Percentiles rank a stretch among this genome's conserved stretches.
phyloP scores from a whole-genome alignment of 2,797 vertebrate genomes.

The Intellagama lesueurii region DNA sequence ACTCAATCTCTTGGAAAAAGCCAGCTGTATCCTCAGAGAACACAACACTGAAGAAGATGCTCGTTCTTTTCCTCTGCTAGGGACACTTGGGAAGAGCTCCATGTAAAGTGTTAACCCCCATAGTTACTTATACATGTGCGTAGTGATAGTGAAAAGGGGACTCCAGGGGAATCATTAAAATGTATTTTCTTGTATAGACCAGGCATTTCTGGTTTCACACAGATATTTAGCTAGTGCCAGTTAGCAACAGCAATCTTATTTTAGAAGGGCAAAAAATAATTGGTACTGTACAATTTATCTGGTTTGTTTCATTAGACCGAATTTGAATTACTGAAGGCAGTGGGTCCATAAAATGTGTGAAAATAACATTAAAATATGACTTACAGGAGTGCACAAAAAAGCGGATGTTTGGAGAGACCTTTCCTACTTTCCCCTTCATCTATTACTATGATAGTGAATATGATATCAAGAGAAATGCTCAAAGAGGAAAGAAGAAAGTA shows the following conservation, averaged over 20 bases:
- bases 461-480: conserved; percentile 77
- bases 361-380: conserved; percentile 64
- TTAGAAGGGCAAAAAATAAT: not conserved
- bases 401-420: conserved; percentile 86
- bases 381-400: conserved; percentile 84
- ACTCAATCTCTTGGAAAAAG: not conserved
- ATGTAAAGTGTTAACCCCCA: not conserved
- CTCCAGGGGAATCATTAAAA: not conserved
- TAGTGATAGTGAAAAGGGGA: not conserved
- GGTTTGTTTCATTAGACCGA: not conserved
- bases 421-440: conserved; percentile 83
- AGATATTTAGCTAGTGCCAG: not conserved
- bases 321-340: not conserved
- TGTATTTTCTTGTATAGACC: not conserved
- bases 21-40: not conserved
- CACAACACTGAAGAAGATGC: not conserved
- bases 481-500: conserved; percentile 78
- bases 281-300: not conserved
- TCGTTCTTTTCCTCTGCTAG: not conserved
- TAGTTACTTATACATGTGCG: not conserved
- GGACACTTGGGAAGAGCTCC: too few relatives aligned
- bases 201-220: not conserved
- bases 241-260: not conserved
- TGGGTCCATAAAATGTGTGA: not conserved
- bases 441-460: conserved; percentile 83